Evolutionary conservation across 2,113 vertebrate genomes (phyloP).

Genomic region (Anhinga rufa): DNA sequence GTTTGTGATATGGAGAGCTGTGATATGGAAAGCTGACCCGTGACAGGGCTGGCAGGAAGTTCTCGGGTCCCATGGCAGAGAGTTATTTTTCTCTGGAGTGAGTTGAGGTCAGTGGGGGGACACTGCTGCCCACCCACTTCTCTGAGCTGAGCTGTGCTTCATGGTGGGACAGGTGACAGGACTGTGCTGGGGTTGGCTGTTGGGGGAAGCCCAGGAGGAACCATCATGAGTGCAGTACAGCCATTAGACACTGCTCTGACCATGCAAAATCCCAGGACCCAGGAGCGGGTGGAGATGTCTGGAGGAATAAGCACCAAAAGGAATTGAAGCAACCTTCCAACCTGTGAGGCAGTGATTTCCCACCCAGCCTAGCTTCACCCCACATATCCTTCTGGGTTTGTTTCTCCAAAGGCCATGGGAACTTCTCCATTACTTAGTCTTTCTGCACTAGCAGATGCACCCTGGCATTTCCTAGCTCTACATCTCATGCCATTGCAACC

Average conservation of each 20-base stretch:
- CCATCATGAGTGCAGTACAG: background rate
- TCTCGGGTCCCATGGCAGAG: background rate
- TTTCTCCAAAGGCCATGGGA: background rate
- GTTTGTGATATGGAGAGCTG: background rate
- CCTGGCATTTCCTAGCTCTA: background rate
- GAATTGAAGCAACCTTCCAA: background rate
- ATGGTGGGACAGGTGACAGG: fast-evolving
- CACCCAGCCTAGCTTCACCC: background rate
- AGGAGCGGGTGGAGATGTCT: background rate
- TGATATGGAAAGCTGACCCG: fast-evolving
- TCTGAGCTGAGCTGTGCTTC: background rate
- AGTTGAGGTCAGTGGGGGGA: background rate
- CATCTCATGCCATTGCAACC: background rate
- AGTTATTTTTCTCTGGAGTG: background rate
- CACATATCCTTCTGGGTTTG: background rate
- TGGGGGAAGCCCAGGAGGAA: background rate
- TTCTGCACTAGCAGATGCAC: background rate
- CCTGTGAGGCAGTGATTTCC: background rate
- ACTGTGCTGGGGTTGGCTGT: background rate
- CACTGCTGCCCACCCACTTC: background rate
- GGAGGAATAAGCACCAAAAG: background rate
- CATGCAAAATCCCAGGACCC: background rate
- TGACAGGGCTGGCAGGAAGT: background rate
- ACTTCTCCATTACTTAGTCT: background rate
- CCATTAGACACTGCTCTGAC: background rate